Base-by-base conservation (phyloP, 2,113 vertebrate genomes). In the Lucifuga dentata region DNA sequence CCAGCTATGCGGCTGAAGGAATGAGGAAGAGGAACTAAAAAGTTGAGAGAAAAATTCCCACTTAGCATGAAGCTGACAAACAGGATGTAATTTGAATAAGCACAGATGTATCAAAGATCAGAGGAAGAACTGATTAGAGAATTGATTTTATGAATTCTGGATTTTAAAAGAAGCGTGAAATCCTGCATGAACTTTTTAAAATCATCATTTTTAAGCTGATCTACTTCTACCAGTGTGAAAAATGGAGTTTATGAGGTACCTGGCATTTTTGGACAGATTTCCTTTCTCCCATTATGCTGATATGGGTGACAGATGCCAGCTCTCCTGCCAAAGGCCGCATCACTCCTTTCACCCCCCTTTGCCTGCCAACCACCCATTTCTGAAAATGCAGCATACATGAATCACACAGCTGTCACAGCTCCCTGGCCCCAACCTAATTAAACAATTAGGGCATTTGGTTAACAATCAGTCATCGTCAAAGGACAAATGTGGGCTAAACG, bases 401-500 rank as follows among this genome's bases (percentile, higher is more conserved):
- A 88, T 90, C 90, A 85, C 24, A 51, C 83, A 83, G 89, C 89
- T 89, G 89, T 85, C 89, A 81, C 73, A 48, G 85, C 83, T 68
- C 80, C 66, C 75, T 77, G 62, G 59, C 76, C 78, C 61, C 71
- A 81, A 73, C 79, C 84, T 83, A 86, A 91, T 91, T 90, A 89
- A 88, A 87, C 89, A 92, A 92, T 92, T 87, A 91, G 81, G 87
- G 65, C 78, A 82, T 80, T 89, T 87, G 75, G 85, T 86, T 86
- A 86, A 86, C 80, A 78, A 84, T 88, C 73, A 80, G 43, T 90
- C 77, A 87, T 73, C 35, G 19, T 86, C 63, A 76, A 20, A 86
- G 55, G 76, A 80, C 83, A 83, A 82, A 87, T 76, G 57, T 60
- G 64, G 70, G 78, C 60, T 75, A 79, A 81, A 69, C 40, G 20